Evolutionary conservation across 2,113 vertebrate species (phyloP).

Genomic region (Percopsis transmontana): DNA sequence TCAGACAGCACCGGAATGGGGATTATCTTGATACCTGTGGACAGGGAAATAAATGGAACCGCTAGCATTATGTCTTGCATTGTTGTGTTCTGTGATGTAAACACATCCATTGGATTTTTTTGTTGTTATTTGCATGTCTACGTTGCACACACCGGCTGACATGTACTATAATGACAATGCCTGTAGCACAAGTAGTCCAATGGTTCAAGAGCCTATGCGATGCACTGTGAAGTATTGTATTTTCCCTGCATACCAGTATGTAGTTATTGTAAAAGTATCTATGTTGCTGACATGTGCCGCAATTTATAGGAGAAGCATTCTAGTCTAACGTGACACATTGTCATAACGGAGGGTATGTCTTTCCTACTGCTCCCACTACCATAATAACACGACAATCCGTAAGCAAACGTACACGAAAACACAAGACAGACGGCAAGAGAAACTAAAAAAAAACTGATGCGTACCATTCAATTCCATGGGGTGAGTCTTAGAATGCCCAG

Average conservation of each 20-base stretch:
- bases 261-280: too few relatives aligned
- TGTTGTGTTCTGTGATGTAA: too few relatives aligned
- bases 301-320: too few relatives aligned
- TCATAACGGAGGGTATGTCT: too few relatives aligned
- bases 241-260: too few relatives aligned
- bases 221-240: too few relatives aligned
- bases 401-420: background rate
- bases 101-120: background rate
- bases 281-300: too few relatives aligned
- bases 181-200: too few relatives aligned
- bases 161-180: too few relatives aligned
- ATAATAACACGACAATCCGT: background rate
- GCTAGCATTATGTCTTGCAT: too few relatives aligned
- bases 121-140: background rate
- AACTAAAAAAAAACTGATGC: slow-evolving; percentile 25
- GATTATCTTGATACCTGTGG: slow-evolving; percentile 90
- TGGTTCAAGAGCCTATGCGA: background rate
- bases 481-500: slow-evolving; percentile 86
- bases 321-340: too few relatives aligned
- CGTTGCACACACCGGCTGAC: background rate
- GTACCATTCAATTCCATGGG: slow-evolving; percentile 84
- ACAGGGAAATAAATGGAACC: slow-evolving; percentile 5
- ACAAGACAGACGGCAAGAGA: background rate
- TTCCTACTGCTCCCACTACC: too few relatives aligned
- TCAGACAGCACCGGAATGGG: slow-evolving; percentile 91